Conservation (phyloP, 92 coral and sea anemone species). For the Palythoa caribaeorum region DNA sequence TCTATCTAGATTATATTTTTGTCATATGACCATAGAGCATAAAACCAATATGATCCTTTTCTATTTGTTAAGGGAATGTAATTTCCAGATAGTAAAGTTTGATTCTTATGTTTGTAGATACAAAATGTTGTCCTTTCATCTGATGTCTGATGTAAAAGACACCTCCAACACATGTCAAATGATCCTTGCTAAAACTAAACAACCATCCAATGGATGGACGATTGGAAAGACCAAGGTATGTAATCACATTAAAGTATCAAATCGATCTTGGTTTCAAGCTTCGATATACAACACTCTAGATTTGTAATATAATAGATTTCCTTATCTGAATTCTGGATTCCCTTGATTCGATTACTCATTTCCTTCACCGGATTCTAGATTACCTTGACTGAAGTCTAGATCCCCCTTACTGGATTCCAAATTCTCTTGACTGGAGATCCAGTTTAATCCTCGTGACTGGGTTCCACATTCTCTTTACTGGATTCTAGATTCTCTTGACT, state of each 20-base stretch:
- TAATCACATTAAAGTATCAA: background rate
- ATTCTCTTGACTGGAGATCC: no score
- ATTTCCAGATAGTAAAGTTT: background rate
- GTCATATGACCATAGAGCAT: background rate
- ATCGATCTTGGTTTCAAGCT: no score
- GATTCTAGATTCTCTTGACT: no score
- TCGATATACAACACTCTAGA: no score
- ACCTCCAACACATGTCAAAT: background rate
- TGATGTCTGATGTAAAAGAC: slow-evolving; percentile 10
- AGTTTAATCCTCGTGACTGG: no score
- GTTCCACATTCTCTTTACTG: no score
- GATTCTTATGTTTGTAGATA: background rate
- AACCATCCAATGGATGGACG: slow-evolving; percentile 23
- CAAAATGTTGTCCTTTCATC: background rate
- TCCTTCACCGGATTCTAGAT: no score
- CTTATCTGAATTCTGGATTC: background rate
- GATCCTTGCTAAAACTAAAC: slow-evolving; percentile 17
- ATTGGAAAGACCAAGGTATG: slow-evolving; percentile 34
- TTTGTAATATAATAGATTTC: no score
- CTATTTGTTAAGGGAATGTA: background rate
- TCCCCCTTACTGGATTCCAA: no score
- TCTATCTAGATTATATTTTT: no score
- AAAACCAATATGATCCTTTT: no score
- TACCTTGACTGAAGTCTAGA: no score
- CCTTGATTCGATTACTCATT: background rate